Evolutionary conservation across 1,140 invertebrate genomes (phyloP).

Genomic region (Ceratina calcarata): DNA sequence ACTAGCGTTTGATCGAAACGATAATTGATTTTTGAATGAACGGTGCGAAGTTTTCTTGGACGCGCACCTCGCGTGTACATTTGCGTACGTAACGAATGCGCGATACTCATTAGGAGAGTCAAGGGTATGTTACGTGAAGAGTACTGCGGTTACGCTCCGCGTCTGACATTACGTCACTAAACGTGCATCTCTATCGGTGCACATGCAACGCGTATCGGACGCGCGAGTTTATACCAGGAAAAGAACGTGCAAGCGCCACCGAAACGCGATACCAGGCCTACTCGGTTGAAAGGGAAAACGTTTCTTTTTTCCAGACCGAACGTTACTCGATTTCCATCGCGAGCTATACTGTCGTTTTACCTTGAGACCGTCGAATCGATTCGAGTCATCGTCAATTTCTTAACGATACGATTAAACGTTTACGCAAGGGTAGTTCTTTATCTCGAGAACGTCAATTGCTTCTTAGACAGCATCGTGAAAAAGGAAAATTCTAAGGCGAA

Average conservation of each 20-base stretch:
- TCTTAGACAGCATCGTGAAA: too few relatives aligned
- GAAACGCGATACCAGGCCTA: constrained; percentile 28
- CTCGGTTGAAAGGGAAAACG: constrained; percentile 39
- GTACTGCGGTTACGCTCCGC: constrained; percentile 68
- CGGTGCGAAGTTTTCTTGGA: too few relatives aligned
- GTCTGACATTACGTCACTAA: constrained; percentile 67
- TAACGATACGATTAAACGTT: too few relatives aligned
- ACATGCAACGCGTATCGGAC: constrained; percentile 40
- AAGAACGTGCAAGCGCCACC: constrained; percentile 47
- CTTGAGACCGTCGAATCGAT: too few relatives aligned
- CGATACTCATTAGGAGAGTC: constrained; percentile 76
- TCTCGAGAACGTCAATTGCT: too few relatives aligned
- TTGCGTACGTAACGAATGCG: constrained; percentile 72
- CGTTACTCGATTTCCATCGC: constrained; percentile 30
- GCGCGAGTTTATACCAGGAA: constrained; percentile 19
- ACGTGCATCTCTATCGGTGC: constrained; percentile 55
- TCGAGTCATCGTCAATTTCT: too few relatives aligned
- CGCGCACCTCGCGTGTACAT: too few relatives aligned
- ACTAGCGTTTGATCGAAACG: too few relatives aligned
- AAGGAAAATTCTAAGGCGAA: too few relatives aligned
- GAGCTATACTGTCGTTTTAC: neutral
- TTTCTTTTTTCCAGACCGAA: constrained; percentile 11
- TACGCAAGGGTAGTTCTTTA: too few relatives aligned
- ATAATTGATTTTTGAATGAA: too few relatives aligned
- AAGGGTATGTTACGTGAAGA: constrained; percentile 77